Percentiles rank a stretch among this genome's conserved stretches.
These are phyloP conservation scores for Monomorium pharaonis DNA, from an alignment of 1,140 invertebrate species.

Conservation along the genomic window DNA sequence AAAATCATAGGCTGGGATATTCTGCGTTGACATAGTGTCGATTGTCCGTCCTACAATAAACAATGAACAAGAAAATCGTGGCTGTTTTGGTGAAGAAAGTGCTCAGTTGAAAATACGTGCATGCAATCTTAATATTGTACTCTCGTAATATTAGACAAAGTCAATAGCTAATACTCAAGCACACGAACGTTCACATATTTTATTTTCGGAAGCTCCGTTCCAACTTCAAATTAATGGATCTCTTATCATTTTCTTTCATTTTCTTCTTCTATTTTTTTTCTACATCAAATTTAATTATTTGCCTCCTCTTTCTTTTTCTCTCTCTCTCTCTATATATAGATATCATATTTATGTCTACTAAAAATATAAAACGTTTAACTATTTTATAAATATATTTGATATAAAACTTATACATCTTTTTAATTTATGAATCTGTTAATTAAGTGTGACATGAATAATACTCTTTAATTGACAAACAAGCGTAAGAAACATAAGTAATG, in stretches of 20 bases:
- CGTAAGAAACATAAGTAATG: no score
- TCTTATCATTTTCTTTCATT: constrained; percentile 14
- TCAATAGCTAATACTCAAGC: not conserved
- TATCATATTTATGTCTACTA: no score
- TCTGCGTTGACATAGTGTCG: constrained; percentile 11
- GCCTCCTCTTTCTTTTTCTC: not conserved
- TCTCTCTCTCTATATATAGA: constrained; percentile 26
- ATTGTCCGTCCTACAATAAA: not conserved
- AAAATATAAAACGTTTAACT: no score
- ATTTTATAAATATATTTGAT: no score
- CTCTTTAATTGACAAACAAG: no score
- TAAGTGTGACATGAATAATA: no score
- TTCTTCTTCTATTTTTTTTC: not conserved
- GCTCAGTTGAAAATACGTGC: constrained; percentile 12
- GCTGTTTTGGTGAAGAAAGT: constrained; percentile 36
- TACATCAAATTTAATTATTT: not conserved
- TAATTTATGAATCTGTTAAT: no score
- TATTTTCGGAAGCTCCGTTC: no score
- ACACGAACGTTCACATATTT: not conserved
- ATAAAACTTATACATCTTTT: no score
- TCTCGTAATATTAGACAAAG: not conserved
- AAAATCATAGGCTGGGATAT: not conserved
- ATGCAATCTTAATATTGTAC: not conserved
- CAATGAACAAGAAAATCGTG: not conserved
- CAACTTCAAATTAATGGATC: no score